Evolutionary conservation across 2,888 invertebrate species (phyloP).

Genomic region (Tetragonisca angustula): DNA sequence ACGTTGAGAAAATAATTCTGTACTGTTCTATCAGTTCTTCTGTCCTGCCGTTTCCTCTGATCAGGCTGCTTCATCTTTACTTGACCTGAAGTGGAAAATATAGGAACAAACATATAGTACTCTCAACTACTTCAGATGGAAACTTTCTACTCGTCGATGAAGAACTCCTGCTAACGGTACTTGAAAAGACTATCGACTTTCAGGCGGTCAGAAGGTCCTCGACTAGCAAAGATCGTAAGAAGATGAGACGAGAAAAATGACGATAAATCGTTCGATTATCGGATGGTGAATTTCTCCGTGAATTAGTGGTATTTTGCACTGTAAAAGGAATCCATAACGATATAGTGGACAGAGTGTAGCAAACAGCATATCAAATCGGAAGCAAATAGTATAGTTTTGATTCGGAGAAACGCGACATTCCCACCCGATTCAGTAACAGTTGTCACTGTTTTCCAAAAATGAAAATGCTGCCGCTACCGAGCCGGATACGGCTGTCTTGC

Average conservation of each 20-base stretch:
- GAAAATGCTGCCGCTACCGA: not conserved
- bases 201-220: not conserved
- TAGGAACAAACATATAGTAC: not conserved
- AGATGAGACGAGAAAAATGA: slow-evolving; percentile 9
- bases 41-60: not conserved
- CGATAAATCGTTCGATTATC: slow-evolving; percentile 33
- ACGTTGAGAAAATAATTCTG: not conserved
- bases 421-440: not conserved
- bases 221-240: slow-evolving; percentile 10
- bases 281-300: slow-evolving; percentile 60
- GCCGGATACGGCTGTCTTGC: not conserved
- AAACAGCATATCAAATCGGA: slow-evolving; percentile 64
- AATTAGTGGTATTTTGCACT: slow-evolving; percentile 65
- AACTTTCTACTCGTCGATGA: slow-evolving; percentile 11
- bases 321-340: slow-evolving; percentile 6
- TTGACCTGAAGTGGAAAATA: not conserved
- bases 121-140: not conserved
- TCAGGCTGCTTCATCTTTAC: not conserved
- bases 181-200: slow-evolving; percentile 4
- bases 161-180: not conserved
- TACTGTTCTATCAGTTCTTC: not conserved
- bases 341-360: slow-evolving; percentile 33
- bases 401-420: slow-evolving; percentile 45
- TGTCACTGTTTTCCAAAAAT: slow-evolving; percentile 20
- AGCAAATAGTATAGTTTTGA: slow-evolving; percentile 62